Percentiles rank a stretch among this genome's conserved stretches.
Evolutionary conservation across 2,797 vertebrate genomes (phyloP).

Genomic region (Xiphophorus birchmanni): DNA sequence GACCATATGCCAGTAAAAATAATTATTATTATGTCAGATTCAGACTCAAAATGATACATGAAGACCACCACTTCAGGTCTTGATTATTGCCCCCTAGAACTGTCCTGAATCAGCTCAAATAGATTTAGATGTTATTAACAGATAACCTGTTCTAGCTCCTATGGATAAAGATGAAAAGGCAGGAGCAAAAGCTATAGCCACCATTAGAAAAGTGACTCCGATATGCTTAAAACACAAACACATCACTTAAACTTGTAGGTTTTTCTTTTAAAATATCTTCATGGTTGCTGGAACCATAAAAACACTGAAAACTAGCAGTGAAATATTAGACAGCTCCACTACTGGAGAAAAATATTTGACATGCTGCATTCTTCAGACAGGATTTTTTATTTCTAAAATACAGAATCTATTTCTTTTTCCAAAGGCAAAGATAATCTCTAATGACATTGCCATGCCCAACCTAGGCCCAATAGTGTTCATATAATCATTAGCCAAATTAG

Average conservation of each 20-base stretch:
- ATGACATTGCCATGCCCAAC: background rate
- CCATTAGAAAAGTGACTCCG: background rate
- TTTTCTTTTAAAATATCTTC: background rate
- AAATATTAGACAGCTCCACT: constrained; percentile 9
- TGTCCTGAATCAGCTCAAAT: background rate
- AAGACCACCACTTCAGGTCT: background rate
- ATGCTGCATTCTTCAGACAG: constrained; percentile 43
- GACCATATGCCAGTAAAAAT: background rate
- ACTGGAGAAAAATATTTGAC: constrained; percentile 57
- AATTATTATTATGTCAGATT: background rate
- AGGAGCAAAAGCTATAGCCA: background rate
- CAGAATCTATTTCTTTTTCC: background rate
- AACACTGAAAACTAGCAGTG: background rate
- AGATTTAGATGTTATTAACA: background rate
- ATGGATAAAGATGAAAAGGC: background rate
- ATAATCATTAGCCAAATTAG: background rate
- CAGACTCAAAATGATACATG: background rate
- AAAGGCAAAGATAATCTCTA: background rate
- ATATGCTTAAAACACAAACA: background rate
- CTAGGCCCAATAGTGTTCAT: background rate
- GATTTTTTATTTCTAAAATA: background rate
- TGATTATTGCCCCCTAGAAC: background rate
- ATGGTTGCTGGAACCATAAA: background rate
- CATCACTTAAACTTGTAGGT: background rate
- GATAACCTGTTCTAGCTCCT: background rate